Percentiles rank a stretch among this genome's conserved stretches.
Evolutionary conservation across 2,113 vertebrate genomes (phyloP).

Genomic region (Pelodiscus sinensis): DNA sequence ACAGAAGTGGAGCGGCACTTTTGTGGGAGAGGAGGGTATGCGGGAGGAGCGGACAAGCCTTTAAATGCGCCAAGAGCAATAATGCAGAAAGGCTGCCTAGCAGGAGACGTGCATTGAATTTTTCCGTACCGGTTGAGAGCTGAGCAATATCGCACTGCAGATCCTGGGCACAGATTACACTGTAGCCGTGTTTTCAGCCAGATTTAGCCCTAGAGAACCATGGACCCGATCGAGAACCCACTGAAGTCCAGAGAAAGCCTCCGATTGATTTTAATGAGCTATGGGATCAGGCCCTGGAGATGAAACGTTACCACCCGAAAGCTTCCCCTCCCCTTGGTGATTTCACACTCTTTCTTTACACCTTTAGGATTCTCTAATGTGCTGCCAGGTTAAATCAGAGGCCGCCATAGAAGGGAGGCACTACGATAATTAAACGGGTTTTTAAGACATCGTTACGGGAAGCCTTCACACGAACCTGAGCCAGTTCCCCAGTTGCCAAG

Average conservation of each 20-base stretch:
- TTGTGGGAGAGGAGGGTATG: rapidly evolving
- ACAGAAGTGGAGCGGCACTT: neutral
- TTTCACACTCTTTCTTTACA: neutral
- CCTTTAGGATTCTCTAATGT: neutral
- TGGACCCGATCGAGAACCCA: neutral
- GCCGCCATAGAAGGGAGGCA: rapidly evolving
- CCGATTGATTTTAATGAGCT: neutral
- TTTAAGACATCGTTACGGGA: neutral
- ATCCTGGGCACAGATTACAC: neutral
- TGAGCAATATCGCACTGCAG: too few species aligned
- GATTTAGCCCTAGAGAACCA: neutral
- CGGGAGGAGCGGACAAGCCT: rapidly evolving
- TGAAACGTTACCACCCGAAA: rapidly evolving
- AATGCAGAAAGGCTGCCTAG: neutral
- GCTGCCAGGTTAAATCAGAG: rapidly evolving
- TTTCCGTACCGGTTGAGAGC: neutral
- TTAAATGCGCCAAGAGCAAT: neutral
- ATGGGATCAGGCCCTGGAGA: neutral
- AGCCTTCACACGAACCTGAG: rapidly evolving
- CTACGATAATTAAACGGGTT: rapidly evolving
- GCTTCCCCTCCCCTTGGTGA: rapidly evolving
- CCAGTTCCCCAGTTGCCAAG: neutral
- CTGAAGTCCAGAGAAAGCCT: neutral
- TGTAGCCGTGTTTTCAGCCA: rapidly evolving
- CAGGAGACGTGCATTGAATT: neutral